phyloP scores from a whole-genome alignment of 2,113 vertebrate species.

The Pontoporia blainvillei region DNA sequence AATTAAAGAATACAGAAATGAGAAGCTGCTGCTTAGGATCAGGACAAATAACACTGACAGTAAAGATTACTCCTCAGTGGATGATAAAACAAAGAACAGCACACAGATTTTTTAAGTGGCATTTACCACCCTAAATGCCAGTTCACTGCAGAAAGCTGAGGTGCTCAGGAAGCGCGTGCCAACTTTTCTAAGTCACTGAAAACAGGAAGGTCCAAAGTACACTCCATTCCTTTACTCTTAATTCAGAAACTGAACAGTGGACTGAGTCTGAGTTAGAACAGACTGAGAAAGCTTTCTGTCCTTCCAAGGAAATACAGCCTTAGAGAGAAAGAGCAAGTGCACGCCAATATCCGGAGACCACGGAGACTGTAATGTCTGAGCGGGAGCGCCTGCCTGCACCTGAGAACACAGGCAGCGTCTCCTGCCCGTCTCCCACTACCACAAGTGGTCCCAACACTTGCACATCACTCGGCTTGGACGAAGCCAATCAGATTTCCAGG shows the following conservation, averaged over 20 bases:
- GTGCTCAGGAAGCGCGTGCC: neutral
- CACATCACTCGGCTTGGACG: neutral
- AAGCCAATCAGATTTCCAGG: neutral
- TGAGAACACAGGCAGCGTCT: no score
- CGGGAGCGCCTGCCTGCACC: accelerated
- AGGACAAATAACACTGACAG: neutral
- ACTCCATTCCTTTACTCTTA: neutral
- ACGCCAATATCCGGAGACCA: neutral
- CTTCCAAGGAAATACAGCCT: neutral
- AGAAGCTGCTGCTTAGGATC: neutral
- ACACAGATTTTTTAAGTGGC: accelerated
- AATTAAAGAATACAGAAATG: neutral
- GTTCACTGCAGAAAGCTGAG: neutral
- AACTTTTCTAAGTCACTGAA: neutral
- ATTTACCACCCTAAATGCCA: neutral
- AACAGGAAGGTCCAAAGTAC: neutral
- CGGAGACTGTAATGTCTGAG: neutral
- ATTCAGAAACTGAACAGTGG: neutral
- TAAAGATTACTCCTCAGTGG: neutral
- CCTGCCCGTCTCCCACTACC: neutral
- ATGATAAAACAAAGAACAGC: neutral
- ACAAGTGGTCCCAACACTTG: neutral
- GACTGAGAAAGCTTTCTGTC: neutral
- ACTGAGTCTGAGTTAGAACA: neutral
- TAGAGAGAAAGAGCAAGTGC: neutral